phyloP scores from a whole-genome alignment of 2,113 vertebrate species.

The Misgurnus anguillicaudatus region DNA sequence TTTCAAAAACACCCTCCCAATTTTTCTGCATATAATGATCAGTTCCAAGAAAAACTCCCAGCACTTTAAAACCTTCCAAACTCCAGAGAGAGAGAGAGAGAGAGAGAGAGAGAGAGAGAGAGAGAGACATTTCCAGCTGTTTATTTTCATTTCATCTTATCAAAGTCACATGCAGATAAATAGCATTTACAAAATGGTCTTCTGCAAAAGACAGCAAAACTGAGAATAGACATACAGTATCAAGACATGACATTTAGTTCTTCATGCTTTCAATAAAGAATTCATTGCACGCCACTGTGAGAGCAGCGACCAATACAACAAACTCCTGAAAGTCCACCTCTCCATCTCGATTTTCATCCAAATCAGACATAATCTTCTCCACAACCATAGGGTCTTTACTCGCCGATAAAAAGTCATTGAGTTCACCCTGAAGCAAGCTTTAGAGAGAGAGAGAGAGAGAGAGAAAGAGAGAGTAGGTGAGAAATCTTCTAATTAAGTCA shows the following conservation, averaged over 20 bases:
- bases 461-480: no score
- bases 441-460: no score
- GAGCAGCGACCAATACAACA: slow-evolving; percentile 83
- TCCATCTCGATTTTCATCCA: slow-evolving; percentile 87
- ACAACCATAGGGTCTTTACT: slow-evolving; percentile 79
- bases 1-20: no score
- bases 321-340: slow-evolving; percentile 95
- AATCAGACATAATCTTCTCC: slow-evolving; percentile 87
- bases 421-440: slow-evolving; percentile 79
- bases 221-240: not conserved
- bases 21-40: no score
- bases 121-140: no score
- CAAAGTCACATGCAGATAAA: not conserved
- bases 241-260: slow-evolving; percentile 16
- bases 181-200: slow-evolving; percentile 13
- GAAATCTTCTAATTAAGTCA: no score
- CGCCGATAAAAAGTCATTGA: slow-evolving; percentile 75
- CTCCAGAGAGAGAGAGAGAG: no score
- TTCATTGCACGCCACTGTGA: slow-evolving; percentile 89
- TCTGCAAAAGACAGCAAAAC: not conserved
- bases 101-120: no score
- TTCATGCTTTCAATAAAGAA: slow-evolving; percentile 76
- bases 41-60: no score
- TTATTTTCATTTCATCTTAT: not conserved
- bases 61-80: no score